Conservation (phyloP, 2,113 vertebrate genomes). For the Gnathonemus echidnorhynchus region DNA sequence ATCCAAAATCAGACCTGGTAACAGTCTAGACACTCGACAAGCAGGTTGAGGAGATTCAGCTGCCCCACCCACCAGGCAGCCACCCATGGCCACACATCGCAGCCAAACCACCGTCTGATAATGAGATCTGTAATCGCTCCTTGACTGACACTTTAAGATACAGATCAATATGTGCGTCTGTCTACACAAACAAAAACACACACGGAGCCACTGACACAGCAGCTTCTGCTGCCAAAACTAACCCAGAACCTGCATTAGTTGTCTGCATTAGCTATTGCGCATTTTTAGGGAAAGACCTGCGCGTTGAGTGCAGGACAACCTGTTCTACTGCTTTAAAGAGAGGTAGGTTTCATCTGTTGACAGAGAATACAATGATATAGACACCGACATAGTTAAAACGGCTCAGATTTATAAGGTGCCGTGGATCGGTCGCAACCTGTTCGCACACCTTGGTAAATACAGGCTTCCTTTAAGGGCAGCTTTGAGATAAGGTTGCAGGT, state of each 20-base stretch:
- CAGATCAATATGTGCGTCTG: neutral
- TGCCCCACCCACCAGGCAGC: neutral
- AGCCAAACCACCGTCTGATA: neutral
- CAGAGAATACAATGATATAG: neutral
- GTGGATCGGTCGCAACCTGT: neutral
- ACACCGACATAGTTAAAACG: neutral
- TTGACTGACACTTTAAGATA: neutral
- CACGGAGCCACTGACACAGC: neutral
- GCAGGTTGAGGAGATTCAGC: neutral
- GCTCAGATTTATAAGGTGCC: neutral
- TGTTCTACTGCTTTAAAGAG: neutral
- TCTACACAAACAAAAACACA: neutral
- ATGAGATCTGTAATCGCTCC: neutral
- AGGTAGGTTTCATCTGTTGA: neutral
- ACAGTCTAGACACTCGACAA: neutral
- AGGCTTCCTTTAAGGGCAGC: neutral
- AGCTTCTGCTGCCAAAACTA: neutral
- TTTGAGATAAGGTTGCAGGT: neutral
- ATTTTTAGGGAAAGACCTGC: neutral
- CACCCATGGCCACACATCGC: neutral
- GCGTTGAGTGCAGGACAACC: neutral
- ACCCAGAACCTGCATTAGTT: too few species aligned
- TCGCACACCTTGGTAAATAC: neutral
- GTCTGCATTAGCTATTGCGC: neutral
- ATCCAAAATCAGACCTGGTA: neutral